These are phyloP conservation scores for Cavia porcellus DNA, from an alignment of 2,113 vertebrate genomes.

Conservation along the genomic window DNA sequence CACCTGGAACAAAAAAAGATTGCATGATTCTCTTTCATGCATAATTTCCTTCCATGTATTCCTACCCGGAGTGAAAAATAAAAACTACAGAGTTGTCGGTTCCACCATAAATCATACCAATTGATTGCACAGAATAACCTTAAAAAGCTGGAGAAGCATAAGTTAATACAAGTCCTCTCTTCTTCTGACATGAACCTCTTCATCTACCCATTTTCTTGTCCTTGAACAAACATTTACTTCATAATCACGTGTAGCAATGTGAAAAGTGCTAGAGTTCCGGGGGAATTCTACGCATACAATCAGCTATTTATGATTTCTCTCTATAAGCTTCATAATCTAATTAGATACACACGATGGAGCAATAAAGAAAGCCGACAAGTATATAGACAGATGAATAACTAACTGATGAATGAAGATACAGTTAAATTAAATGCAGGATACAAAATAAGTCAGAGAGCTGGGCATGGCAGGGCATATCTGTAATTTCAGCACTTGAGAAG, in stretches of 20 bases:
- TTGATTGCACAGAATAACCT: background rate
- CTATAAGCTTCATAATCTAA: background rate
- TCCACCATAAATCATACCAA: background rate
- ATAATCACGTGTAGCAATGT: accelerated
- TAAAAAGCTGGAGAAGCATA: background rate
- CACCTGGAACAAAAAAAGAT: background rate
- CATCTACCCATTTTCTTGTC: background rate
- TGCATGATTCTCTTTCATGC: background rate
- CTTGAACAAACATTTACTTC: background rate
- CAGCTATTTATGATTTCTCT: background rate
- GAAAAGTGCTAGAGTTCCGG: background rate
- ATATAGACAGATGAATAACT: background rate
- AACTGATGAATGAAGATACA: background rate
- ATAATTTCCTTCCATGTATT: background rate
- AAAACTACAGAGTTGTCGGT: background rate
- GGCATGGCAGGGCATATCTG: no score
- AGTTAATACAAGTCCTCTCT: background rate
- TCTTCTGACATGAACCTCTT: no score
- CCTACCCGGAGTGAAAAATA: background rate
- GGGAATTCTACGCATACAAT: background rate
- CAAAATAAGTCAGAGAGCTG: background rate
- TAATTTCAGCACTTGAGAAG: background rate
- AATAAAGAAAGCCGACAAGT: background rate
- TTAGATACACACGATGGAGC: background rate
- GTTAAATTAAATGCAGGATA: no score